Conservation (phyloP, 2,113 vertebrate genomes). For the Larimichthys crocea region DNA sequence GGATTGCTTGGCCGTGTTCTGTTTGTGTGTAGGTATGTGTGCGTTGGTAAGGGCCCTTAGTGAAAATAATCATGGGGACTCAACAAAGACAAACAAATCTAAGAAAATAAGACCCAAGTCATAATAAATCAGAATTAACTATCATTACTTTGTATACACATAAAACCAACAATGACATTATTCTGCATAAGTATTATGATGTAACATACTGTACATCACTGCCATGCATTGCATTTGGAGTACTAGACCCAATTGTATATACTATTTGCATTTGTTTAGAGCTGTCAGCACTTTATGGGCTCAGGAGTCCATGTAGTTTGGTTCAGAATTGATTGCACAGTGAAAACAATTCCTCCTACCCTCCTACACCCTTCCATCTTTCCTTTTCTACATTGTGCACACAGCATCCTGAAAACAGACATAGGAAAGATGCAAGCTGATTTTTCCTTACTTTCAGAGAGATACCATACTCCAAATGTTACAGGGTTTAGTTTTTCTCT, state of each 20-base stretch:
- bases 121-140: slow-evolving; percentile 15
- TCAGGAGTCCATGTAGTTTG: slow-evolving; percentile 60
- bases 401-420: slow-evolving; percentile 39
- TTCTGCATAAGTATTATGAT: slow-evolving; percentile 62
- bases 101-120: slow-evolving; percentile 23
- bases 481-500: neutral
- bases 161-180: slow-evolving; percentile 46
- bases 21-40: neutral
- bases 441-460: slow-evolving; percentile 38
- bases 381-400: slow-evolving; percentile 15
- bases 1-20: neutral
- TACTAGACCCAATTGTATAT: slow-evolving; percentile 19
- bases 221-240: slow-evolving; percentile 69
- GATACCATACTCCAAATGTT: slow-evolving; percentile 23
- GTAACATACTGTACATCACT: slow-evolving; percentile 60
- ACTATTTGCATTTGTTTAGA: slow-evolving; percentile 41
- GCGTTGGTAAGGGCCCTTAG: neutral
- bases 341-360: slow-evolving; percentile 43
- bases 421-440: slow-evolving; percentile 22
- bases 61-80: neutral
- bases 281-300: slow-evolving; percentile 53
- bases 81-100: neutral
- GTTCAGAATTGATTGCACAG: slow-evolving; percentile 69
- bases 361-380: slow-evolving; percentile 4
- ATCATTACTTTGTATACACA: slow-evolving; percentile 30